These are phyloP conservation scores for Pleuronectes platessa DNA, from an alignment of 2,113 vertebrate species.

Conservation along the genomic window DNA sequence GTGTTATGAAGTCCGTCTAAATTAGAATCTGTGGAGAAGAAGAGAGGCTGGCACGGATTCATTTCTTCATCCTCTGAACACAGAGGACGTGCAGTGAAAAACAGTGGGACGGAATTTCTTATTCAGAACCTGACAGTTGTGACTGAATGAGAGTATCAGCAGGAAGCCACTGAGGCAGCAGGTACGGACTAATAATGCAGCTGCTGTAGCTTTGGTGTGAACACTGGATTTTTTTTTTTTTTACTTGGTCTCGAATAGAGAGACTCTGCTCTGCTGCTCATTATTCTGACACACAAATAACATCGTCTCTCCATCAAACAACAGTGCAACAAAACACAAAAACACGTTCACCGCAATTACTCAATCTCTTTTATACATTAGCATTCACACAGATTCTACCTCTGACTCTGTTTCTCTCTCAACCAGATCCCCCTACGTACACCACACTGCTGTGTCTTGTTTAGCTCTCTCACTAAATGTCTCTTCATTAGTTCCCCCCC, in stretches of 20 bases:
- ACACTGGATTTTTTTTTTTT: background rate
- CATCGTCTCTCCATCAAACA: too few species aligned
- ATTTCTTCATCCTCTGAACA: background rate
- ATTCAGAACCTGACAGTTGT: constrained; percentile 18
- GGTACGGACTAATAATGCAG: background rate
- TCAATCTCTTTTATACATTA: background rate
- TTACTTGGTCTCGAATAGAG: too few species aligned
- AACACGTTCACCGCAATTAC: background rate
- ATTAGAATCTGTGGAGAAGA: background rate
- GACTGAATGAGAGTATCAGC: background rate
- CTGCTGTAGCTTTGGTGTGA: background rate
- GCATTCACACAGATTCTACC: background rate
- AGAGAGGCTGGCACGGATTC: background rate
- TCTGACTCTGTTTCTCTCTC: constrained; percentile 7
- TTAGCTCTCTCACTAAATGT: constrained; percentile 16
- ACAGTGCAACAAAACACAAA: too few species aligned
- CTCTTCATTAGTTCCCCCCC: constrained; percentile 8
- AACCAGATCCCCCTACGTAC: background rate
- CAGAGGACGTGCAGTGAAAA: background rate
- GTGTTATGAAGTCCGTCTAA: background rate
- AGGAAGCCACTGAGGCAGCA: background rate
- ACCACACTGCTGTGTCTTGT: background rate
- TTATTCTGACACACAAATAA: too few species aligned
- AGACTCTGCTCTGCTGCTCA: too few species aligned
- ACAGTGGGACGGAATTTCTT: background rate